Base-by-base conservation (phyloP, 2,888 invertebrate species). In the Macrophya alboannulata region DNA sequence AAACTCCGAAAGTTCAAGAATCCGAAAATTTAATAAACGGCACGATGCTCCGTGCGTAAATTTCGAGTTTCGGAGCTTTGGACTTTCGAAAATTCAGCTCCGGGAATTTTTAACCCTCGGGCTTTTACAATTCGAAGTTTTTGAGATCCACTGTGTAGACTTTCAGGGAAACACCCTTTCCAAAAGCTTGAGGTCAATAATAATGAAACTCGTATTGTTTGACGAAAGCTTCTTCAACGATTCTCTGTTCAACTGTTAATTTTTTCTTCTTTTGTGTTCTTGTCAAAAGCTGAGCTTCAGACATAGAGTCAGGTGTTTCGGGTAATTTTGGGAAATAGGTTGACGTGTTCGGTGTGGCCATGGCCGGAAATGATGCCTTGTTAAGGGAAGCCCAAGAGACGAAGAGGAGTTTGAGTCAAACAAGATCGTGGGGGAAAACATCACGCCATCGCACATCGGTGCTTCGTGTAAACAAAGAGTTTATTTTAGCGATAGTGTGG, bases 381-480 rank as follows among this genome's bases (percentile, higher is more conserved):
- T 77, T 77, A 51, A 55, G 17, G 31, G 77, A 31, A 77, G 77
- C 77, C 31, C 45, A 25, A 45, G 72, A 45, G 43, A 45, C 43
- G 37, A 3, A 45, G 37, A 8, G 51, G 37, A 81, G 62, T 12
- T 43, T 6, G 43, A 59, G 40, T 81, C 81, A 40, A 62, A 81
- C 43, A 62, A 43, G 17, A 51, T 37, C 51, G 37, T 8, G 9
- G 43, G 15, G 43, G 43, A 43, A 43, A 62, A 43, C 81, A 21
- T 62, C 21, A 43, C 40, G 62, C 62, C 43, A 59, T 62, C 81
- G 81, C 62, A 43, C 31, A 55, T 62, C 31, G 81, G 59, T n/a
- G 62, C 43, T 62, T 81, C 43, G 81, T 62, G 81, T 62, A 81
- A 81, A 81, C 43, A 81, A 81, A 81, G 59, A 37, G 62, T 62